Evolutionary conservation across 2,888 invertebrate species (phyloP), one percentile per base, ranked within the genome.

Genomic region (Netelia fuscicornis): DNA sequence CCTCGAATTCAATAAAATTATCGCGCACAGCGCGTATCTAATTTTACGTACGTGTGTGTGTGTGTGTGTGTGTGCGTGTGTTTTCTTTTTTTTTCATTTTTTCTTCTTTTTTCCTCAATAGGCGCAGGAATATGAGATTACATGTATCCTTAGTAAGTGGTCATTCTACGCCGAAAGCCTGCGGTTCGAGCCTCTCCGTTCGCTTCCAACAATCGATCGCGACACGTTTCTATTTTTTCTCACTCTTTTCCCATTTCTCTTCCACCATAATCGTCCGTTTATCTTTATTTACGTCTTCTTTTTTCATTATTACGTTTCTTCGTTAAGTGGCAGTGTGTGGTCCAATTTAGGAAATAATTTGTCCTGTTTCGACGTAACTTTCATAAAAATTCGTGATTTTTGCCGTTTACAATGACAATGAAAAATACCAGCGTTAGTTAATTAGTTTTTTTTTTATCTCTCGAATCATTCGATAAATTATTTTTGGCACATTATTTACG

Each of bases 131-230:
- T 89, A 82, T 87, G 83, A 87, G 89, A 89, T 89, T 90, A 89
- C 86, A 88, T 81, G 87, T 89, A 86, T 89, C 86, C 81, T 81
- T 85, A 87, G 81, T 90, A 87, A 90, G 89, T 91, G 92, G 92
- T 92, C 91, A 87, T 92, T 92, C 91, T 91, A 91, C 91, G 86
- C 91, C 90, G 91, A 89, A 83, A 90, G 89, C 89, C 88, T 88
- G 86, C 88, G 81, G 84, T 79, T 88, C 88, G 90, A 91, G 90
- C 90, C 91, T 90, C 92, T 89, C 90, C 75, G 25, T 25, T 25
- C 25, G 25, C 2, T 25, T 25, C 25, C 25, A 25, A 25, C 25
- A 25, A 25, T 25, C 25, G 25, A 25, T 25, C 25, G 25, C 25
- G 25, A 25, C 25, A 25, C 25, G 25, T 25, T 25, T 72, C 71